A percentile compares a stretch with the other conserved stretches of the same genome.
Conservation (phyloP, 2,888 invertebrate species). For the Acanthosoma haemorrhoidale region DNA sequence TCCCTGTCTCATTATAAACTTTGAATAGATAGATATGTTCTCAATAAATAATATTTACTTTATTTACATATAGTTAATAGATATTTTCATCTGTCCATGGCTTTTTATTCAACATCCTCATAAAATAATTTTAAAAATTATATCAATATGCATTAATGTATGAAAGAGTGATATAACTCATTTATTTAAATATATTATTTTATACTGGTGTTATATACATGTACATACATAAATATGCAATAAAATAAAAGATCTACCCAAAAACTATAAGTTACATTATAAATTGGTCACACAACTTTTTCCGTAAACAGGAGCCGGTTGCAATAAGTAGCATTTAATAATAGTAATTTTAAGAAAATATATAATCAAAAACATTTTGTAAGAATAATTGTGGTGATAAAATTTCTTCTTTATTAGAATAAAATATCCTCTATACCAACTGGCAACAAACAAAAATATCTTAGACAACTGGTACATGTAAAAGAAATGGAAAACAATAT, state of each 20-base stretch:
- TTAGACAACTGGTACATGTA: neutral
- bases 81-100: constrained; percentile 15
- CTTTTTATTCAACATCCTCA: constrained; percentile 19
- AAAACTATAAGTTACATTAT: neutral
- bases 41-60: constrained; percentile 30
- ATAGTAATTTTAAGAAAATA: neutral
- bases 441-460: constrained; percentile 2
- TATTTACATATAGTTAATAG: constrained; percentile 23
- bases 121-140: constrained; percentile 24
- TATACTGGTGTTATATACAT: constrained; percentile 23
- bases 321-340: constrained; percentile 8
- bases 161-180: constrained; percentile 8
- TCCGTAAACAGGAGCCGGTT: neutral
- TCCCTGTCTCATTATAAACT: constrained; percentile 29
- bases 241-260: constrained; percentile 11
- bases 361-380: neutral
- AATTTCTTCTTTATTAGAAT: constrained; percentile 8
- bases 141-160: neutral
- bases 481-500: neutral
- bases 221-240: constrained; percentile 15
- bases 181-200: constrained; percentile 12
- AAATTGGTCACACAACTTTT: constrained; percentile 17
- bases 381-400: constrained; percentile 10
- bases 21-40: constrained; percentile 30
- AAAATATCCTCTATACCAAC: constrained; percentile 11